Evolutionary conservation across 2,797 vertebrate species (phyloP).

Genomic region (Enteromius anoplus): DNA sequence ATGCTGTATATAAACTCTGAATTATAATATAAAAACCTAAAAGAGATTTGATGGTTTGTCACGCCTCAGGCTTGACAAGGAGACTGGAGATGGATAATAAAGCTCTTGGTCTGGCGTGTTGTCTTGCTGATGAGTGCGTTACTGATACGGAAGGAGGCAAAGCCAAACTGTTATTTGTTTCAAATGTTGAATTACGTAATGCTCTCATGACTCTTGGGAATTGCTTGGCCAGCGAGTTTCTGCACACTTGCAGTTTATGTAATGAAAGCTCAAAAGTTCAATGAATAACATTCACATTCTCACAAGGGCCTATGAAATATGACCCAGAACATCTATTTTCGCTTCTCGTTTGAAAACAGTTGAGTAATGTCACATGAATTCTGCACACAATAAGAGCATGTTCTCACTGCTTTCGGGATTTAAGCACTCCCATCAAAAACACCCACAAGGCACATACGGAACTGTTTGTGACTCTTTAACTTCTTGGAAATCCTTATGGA

Average conservation of each 20-base stretch:
- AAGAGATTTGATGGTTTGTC: background rate
- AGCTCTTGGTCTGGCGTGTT: background rate
- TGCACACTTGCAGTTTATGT: conserved; percentile 41
- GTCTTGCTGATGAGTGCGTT: background rate
- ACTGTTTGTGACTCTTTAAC: conserved; percentile 4
- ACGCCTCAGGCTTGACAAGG: background rate
- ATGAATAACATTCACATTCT: conserved; percentile 19
- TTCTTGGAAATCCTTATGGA: background rate
- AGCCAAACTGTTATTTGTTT: conserved; percentile 52
- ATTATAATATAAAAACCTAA: no score
- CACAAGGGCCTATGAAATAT: conserved; percentile 7
- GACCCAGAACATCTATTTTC: conserved; percentile 48
- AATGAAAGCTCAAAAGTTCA: conserved; percentile 37
- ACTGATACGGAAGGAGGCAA: background rate
- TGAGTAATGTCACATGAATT: conserved; percentile 3
- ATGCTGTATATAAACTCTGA: no score
- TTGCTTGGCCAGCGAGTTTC: conserved; percentile 27
- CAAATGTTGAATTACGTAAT: conserved; percentile 28
- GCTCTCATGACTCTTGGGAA: conserved; percentile 41
- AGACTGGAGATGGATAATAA: background rate
- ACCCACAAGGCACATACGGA: background rate
- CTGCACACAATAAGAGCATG: background rate
- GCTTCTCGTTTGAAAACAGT: conserved; percentile 16
- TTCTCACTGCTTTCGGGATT: background rate
- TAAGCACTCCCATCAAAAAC: conserved; percentile 1